Conservation (phyloP, 2,113 vertebrate genomes). For the Neolamprologus cancellatus region DNA sequence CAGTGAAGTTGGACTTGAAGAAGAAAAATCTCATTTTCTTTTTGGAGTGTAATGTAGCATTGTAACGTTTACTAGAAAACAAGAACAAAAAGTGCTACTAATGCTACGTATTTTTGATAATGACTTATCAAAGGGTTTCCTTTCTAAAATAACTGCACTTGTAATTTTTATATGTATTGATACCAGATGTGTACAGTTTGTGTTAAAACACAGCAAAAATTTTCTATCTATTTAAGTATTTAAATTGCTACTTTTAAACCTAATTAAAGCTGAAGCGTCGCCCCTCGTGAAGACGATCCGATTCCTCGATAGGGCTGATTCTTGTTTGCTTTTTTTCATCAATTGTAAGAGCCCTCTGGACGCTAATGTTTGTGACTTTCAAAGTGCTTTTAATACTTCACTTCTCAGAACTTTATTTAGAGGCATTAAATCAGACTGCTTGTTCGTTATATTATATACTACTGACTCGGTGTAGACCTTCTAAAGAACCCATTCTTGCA, state of each 20-base stretch:
- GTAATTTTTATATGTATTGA: slow-evolving; percentile 67
- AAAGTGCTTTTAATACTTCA: slow-evolving; percentile 37
- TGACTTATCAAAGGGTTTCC: slow-evolving; percentile 74
- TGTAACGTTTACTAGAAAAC: slow-evolving; percentile 78
- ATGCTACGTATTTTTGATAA: slow-evolving; percentile 91
- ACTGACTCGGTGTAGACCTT: background rate
- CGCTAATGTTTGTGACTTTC: slow-evolving; percentile 9
- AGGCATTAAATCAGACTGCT: slow-evolving; percentile 3
- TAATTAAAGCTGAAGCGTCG: slow-evolving; percentile 3
- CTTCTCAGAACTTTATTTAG: background rate
- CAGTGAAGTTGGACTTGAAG: background rate
- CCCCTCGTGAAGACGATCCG: slow-evolving; percentile 3
- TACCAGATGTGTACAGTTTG: slow-evolving; percentile 76
- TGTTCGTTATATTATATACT: slow-evolving; percentile 10
- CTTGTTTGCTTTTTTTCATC: background rate
- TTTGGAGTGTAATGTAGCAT: slow-evolving; percentile 79
- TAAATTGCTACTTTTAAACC: slow-evolving; percentile 52
- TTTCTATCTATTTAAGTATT: slow-evolving; percentile 79
- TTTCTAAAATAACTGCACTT: slow-evolving; percentile 81
- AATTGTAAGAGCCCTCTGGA: background rate
- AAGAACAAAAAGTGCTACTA: slow-evolving; percentile 79
- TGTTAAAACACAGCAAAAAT: slow-evolving; percentile 56
- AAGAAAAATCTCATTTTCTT: slow-evolving; percentile 34
- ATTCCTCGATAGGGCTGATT: slow-evolving; percentile 2
- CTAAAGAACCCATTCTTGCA: background rate